Evolutionary conservation across 2,797 vertebrate species (phyloP).

Genomic region (Hipposideros larvatus): DNA sequence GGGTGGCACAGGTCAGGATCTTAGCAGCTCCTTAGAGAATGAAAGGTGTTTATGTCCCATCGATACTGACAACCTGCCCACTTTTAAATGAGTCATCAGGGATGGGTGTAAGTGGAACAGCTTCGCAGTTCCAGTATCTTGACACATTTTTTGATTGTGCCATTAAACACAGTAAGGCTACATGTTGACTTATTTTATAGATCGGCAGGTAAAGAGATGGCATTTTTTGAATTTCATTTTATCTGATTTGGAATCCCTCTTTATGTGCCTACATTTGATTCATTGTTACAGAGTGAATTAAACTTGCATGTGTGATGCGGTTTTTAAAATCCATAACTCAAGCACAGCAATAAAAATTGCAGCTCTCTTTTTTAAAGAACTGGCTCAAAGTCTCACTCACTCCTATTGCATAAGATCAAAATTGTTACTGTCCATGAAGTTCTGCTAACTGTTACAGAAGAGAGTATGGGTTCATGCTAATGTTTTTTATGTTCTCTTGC

Average conservation of each 20-base stretch:
- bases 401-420: not conserved
- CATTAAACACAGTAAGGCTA: constrained; percentile 15
- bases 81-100: not conserved
- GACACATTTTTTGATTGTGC: constrained; percentile 52
- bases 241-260: constrained; percentile 41
- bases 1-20: constrained; percentile 41
- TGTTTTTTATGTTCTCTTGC: constrained; percentile 70
- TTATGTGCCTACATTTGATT: constrained; percentile 63
- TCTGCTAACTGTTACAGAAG: constrained; percentile 59
- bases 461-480: not conserved
- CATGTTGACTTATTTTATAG: constrained; percentile 42
- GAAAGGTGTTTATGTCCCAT: constrained; percentile 44
- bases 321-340: constrained; percentile 65
- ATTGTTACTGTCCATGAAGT: constrained; percentile 65
- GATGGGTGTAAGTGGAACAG: rapidly evolving
- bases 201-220: constrained; percentile 26
- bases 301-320: not conserved
- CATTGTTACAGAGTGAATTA: constrained; percentile 61
- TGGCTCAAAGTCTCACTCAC: constrained; percentile 53
- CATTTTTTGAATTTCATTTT: constrained; percentile 64
- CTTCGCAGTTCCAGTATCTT: constrained; percentile 56
- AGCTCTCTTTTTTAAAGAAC: constrained; percentile 9
- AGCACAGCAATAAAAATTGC: constrained; percentile 52
- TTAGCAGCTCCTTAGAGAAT: constrained; percentile 28
- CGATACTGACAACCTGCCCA: constrained; percentile 52